A percentile compares a stretch with the other conserved stretches of the same genome.
phyloP scores from a whole-genome alignment of 2,888 invertebrate species.

The Heteropelma amictum region DNA sequence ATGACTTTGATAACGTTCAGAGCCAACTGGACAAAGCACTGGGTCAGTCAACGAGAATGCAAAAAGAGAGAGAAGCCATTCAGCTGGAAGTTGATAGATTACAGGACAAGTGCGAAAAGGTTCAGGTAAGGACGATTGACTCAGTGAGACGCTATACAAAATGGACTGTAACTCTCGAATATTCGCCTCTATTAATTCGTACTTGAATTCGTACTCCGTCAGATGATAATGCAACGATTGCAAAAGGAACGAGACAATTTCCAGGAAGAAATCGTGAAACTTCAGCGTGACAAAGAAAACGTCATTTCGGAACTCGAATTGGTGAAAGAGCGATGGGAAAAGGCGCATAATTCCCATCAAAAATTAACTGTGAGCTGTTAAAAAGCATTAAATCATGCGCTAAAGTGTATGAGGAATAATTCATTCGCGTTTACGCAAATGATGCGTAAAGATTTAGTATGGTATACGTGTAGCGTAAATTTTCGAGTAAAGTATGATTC shows the following conservation, averaged over 20 bases:
- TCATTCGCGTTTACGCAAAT: no score
- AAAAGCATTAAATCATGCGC: background rate
- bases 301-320: conserved; percentile 92
- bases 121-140: conserved; percentile 85
- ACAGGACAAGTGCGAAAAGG: conserved; percentile 93
- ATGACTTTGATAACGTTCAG: conserved; percentile 94
- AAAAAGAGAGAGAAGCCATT: conserved; percentile 93
- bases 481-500: no score
- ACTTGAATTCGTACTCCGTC: conserved; percentile 7
- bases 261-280: conserved; percentile 88
- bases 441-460: no score
- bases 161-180: no score
- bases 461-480: no score
- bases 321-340: conserved; percentile 92
- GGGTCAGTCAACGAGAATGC: conserved; percentile 91
- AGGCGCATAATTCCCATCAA: conserved; percentile 89
- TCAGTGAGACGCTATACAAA: background rate
- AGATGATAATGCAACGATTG: conserved; percentile 87
- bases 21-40: conserved; percentile 94
- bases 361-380: conserved; percentile 84
- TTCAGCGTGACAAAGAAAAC: conserved; percentile 91
- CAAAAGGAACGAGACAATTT: conserved; percentile 93
- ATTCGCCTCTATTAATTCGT: no score
- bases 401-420: no score
- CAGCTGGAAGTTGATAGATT: conserved; percentile 91